Percentiles rank a stretch among this genome's conserved stretches.
Conservation (phyloP, 2,797 vertebrate genomes). For the Eutrigla gurnardus region DNA sequence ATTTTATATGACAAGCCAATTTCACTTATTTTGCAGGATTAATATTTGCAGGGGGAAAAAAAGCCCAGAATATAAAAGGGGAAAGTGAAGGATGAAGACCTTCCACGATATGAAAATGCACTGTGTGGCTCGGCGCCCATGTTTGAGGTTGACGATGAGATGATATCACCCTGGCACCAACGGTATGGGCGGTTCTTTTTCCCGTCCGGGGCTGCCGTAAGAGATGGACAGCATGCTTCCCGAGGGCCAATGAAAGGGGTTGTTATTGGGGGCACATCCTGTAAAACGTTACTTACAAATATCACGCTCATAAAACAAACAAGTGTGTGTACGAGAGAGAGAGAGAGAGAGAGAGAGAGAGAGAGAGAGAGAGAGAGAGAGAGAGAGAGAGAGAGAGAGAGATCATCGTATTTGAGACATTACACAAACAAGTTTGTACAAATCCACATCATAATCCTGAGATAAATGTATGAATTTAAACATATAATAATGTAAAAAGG, state of each 20-base stretch:
- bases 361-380: constrained; percentile 13
- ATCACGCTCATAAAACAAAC: constrained; percentile 66
- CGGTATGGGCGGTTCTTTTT: constrained; percentile 72
- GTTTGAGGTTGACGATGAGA: constrained; percentile 74
- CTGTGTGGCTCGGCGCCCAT: constrained; percentile 71
- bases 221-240: constrained; percentile 75
- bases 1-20: constrained; percentile 74
- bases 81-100: constrained; percentile 65
- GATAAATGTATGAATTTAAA: constrained; percentile 30
- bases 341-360: constrained; percentile 12
- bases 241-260: constrained; percentile 58
- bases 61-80: constrained; percentile 49
- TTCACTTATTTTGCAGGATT: constrained; percentile 76
- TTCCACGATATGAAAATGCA: constrained; percentile 80
- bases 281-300: constrained; percentile 78
- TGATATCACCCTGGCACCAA: constrained; percentile 77
- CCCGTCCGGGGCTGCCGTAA: constrained; percentile 69
- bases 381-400: constrained; percentile 14
- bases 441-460: constrained; percentile 42
- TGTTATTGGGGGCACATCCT: constrained; percentile 75
- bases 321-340: constrained; percentile 14
- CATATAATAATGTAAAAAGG: constrained; percentile 9
- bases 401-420: constrained; percentile 18
- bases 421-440: neutral
- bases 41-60: constrained; percentile 68